phyloP scores from a whole-genome alignment of 1,140 invertebrate genomes.

The Heliothis virescens region DNA sequence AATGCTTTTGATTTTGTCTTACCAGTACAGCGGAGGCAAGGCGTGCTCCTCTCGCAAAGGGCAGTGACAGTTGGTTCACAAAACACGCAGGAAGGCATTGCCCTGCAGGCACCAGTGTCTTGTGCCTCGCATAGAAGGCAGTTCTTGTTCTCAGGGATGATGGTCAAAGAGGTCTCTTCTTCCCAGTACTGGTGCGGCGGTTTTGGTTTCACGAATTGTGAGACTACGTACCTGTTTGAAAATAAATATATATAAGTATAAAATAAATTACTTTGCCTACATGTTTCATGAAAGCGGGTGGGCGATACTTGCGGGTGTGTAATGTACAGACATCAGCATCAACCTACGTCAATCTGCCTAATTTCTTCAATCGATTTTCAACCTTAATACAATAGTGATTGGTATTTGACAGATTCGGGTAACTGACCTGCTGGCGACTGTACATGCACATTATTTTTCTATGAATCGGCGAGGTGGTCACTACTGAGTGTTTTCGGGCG shows the following conservation, averaged over 20 bases:
- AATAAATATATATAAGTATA: not conserved
- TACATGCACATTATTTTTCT: too few relatives aligned
- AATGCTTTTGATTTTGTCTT: not conserved
- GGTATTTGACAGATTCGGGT: too few relatives aligned
- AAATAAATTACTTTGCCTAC: too few relatives aligned
- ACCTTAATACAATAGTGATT: too few relatives aligned
- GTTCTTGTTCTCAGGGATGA: constrained; percentile 80
- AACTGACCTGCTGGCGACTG: too few relatives aligned
- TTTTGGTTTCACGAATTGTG: constrained; percentile 79
- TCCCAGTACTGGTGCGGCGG: constrained; percentile 81
- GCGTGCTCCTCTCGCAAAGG: constrained; percentile 75
- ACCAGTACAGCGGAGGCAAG: constrained; percentile 78
- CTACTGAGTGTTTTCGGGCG: too few relatives aligned
- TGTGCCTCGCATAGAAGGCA: constrained; percentile 78
- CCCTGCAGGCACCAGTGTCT: constrained; percentile 78
- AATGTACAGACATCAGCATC: too few relatives aligned
- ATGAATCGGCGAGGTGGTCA: too few relatives aligned
- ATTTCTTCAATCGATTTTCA: too few relatives aligned
- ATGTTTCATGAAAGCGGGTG: not conserved
- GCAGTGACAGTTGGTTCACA: constrained; percentile 81
- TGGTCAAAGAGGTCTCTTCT: constrained; percentile 74
- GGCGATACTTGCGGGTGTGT: too few relatives aligned
- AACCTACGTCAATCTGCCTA: too few relatives aligned
- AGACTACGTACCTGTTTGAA: constrained; percentile 74
- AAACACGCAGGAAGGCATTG: constrained; percentile 81